Conservation (phyloP, 2,113 vertebrate genomes). For the Corythoichthys intestinalis region DNA sequence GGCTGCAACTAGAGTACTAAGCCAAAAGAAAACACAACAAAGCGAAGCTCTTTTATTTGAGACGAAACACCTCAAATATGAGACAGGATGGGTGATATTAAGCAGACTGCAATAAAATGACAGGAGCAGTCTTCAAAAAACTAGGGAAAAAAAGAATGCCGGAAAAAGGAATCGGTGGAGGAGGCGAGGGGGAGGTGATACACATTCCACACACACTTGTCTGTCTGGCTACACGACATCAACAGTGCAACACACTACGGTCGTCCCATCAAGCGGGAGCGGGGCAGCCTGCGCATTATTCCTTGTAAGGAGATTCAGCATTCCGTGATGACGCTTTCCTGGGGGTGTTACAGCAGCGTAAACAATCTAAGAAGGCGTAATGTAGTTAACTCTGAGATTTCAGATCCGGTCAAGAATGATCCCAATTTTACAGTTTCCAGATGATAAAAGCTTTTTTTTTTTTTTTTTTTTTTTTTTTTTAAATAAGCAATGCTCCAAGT, state of each 20-base stretch:
- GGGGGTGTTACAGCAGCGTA: slow-evolving; percentile 30
- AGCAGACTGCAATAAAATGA: background rate
- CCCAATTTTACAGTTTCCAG: background rate
- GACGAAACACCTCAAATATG: background rate
- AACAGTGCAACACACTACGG: slow-evolving; percentile 32
- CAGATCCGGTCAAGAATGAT: background rate
- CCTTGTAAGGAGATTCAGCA: slow-evolving; percentile 67
- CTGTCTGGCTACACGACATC: slow-evolving; percentile 19
- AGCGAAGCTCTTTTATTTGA: background rate
- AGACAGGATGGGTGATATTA: background rate
- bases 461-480: too few species aligned
- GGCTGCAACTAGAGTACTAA: background rate
- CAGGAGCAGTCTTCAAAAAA: slow-evolving; percentile 8
- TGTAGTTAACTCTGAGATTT: background rate
- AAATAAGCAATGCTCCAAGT: too few species aligned
- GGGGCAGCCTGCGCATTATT: slow-evolving; percentile 45
- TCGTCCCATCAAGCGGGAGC: slow-evolving; percentile 38
- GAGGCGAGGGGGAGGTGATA: slow-evolving; percentile 34
- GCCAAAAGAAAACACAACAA: slow-evolving; percentile 13
- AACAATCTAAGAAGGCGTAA: slow-evolving; percentile 29
- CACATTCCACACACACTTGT: slow-evolving; percentile 37
- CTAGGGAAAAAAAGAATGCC: slow-evolving; percentile 38
- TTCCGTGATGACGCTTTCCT: slow-evolving; percentile 51
- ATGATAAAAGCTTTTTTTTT: too few species aligned
- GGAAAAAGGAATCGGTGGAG: slow-evolving; percentile 36